Conservation (phyloP, 2,888 invertebrate species). For the Anoplius nigerrimus region DNA sequence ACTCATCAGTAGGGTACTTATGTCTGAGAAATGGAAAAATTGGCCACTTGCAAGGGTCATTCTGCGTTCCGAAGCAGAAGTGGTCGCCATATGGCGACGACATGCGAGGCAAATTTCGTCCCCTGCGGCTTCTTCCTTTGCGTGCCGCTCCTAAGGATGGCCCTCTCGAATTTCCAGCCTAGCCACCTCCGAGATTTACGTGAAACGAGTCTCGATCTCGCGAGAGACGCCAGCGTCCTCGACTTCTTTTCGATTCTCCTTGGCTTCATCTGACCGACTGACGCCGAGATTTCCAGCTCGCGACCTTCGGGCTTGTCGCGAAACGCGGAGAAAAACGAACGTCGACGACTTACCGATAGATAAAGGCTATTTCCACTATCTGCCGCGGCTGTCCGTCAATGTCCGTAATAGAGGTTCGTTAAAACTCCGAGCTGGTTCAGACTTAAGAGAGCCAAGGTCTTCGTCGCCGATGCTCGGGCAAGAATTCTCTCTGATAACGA, state of each 20-base stretch:
- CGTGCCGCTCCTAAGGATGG: conserved; percentile 13
- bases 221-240: neutral
- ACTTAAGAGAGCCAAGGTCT: no score
- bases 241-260: neutral
- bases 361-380: no score
- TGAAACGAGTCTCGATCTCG: conserved; percentile 1
- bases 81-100: conserved; percentile 46
- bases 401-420: no score
- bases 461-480: no score
- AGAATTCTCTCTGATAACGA: conserved; percentile 14
- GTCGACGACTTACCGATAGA: no score
- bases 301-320: no score
- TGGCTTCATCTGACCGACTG: no score
- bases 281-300: no score
- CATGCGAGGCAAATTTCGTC: conserved; percentile 39
- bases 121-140: conserved; percentile 1
- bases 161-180: conserved; percentile 13
- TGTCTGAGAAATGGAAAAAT: conserved; percentile 19
- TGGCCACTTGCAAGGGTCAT: conserved; percentile 23
- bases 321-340: no score
- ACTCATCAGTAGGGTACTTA: no score
- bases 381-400: no score
- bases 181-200: neutral
- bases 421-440: no score
- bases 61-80: neutral